Evolutionary conservation across 2,797 vertebrate species (phyloP), one percentile per base, ranked within the genome.

Genomic region (Kryptopterus vitreolus): DNA sequence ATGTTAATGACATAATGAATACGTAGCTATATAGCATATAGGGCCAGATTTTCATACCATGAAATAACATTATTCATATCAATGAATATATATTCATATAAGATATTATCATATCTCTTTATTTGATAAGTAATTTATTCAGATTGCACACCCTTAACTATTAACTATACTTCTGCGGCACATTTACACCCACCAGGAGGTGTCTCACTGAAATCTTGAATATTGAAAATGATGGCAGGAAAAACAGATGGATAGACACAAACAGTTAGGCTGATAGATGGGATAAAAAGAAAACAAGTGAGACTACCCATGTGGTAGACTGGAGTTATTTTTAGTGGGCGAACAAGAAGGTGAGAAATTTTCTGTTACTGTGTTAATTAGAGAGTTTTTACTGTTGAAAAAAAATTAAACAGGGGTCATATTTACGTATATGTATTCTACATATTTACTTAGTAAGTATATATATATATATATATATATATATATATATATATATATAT

Each of bases 101-200:
- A n/a, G n/a, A n/a, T n/a, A n/a, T n/a, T n/a, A n/a, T n/a, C n/a
- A n/a, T 13, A 58, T n/a, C 38, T 58, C 11, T 53, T 8, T 58
- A 26, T 73, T 24, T 38, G 22, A 35, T 73, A 26, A 73, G n/a
- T n/a, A n/a, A n/a, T n/a, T 55, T 53, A 72, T 58, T 22, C 33
- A 38, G 31, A 43, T 57, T 24, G 33, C 53, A 35, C 38, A 35
- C 52, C 13, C 31, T 43, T 73, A 76, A 29, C 16, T 59, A 1
- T 46, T 76, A 76, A 61, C 62, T 76, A 50, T 62, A 62, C 58
- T 61, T 62, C 73, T 62, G 2, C 13, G 26, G 31, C 76, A 78
- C 50, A 68, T 68, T 52, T 68, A 53, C 76, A 55, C 33, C 63
- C 52, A 78, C 78, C 68, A 79, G 68, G 20, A 61, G 57, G 58